Percentiles rank a stretch among this genome's conserved stretches.
phyloP scores from a whole-genome alignment of 2,797 vertebrate genomes.

The Phoeniculus purpureus region DNA sequence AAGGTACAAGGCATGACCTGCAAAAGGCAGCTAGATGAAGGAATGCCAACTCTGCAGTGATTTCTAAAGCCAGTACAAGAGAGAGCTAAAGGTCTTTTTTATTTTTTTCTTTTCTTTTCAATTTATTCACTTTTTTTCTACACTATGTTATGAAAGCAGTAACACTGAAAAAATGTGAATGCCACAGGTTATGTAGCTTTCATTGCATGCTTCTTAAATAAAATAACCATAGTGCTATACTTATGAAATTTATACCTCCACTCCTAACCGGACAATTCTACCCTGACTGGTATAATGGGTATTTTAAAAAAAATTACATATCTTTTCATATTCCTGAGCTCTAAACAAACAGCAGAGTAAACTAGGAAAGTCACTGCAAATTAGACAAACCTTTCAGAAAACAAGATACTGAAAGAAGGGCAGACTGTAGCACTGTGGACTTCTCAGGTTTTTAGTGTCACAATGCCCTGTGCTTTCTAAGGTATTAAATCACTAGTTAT shows the following conservation, averaged over 20 bases:
- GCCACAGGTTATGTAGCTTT: background rate
- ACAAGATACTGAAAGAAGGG: background rate
- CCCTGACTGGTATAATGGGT: background rate
- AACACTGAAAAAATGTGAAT: background rate
- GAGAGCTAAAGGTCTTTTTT: fast-evolving
- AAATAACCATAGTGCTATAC: background rate
- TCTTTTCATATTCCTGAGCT: background rate
- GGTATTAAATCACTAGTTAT: background rate
- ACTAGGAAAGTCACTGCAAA: background rate
- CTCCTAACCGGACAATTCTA: background rate
- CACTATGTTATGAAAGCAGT: background rate
- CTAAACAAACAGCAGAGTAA: background rate
- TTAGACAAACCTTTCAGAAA: background rate
- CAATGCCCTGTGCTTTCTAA: background rate
- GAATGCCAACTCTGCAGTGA: background rate
- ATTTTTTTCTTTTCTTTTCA: background rate
- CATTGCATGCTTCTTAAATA: background rate
- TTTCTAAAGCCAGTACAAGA: background rate
- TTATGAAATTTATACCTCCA: background rate
- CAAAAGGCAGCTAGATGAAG: background rate
- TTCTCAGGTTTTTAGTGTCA: background rate
- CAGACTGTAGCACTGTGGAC: background rate
- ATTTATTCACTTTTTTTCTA: background rate
- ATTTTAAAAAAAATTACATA: background rate
- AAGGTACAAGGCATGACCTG: background rate